These are phyloP conservation scores for Agriotes lineatus DNA, from an alignment of 2,888 invertebrate species.

Conservation along the genomic window DNA sequence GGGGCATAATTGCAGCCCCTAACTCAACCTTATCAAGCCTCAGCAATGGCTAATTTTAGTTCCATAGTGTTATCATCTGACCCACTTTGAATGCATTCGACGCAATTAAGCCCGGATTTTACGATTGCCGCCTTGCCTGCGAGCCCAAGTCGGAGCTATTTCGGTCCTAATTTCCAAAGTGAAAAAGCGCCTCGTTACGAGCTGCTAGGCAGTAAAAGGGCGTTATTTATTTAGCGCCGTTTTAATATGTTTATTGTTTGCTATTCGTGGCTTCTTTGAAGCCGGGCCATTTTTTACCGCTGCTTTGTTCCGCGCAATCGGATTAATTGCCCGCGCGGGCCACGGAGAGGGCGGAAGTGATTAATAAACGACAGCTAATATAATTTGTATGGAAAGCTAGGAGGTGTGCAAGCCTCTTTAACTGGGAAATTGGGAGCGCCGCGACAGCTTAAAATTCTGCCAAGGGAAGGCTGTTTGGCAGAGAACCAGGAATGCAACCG, in stretches of 20 bases:
- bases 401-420: too few relatives aligned
- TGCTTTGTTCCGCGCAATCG: not conserved
- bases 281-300: not conserved
- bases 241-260: not conserved
- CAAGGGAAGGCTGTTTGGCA: too few relatives aligned
- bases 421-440: too few relatives aligned
- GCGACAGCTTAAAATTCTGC: too few relatives aligned
- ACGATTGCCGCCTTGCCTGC: not conserved
- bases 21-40: slow-evolving; percentile 3
- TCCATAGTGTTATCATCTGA: slow-evolving; percentile 12
- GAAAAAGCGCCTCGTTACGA: not conserved
- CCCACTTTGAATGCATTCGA: not conserved
- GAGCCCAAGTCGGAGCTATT: not conserved
- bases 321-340: not conserved
- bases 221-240: not conserved
- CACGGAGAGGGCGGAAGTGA: not conserved
- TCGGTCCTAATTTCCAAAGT: slow-evolving; percentile 10
- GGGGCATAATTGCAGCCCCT: not conserved
- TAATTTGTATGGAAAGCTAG: too few relatives aligned
- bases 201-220: not conserved
- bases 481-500: too few relatives aligned
- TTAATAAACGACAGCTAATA: not conserved
- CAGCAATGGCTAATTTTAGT: not conserved
- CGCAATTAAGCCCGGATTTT: slow-evolving; percentile 9
- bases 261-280: not conserved